Base-by-base conservation (phyloP, 2,888 invertebrate genomes). In the Proisotoma minuta region DNA sequence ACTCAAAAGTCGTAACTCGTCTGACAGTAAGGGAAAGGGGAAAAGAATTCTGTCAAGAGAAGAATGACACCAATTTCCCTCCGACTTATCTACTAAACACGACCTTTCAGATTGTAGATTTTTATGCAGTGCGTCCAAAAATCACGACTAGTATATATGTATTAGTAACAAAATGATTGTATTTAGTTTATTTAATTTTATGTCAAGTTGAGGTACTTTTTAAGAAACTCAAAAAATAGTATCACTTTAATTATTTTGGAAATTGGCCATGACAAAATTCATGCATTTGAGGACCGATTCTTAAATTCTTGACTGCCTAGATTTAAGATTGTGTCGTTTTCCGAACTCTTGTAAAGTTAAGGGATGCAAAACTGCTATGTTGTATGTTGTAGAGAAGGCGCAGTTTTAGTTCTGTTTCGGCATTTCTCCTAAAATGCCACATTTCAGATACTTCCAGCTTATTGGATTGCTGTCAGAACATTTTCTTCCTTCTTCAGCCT, bases 391-490 rank as follows among this genome's bases (percentile, higher is more conserved):
- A n/a, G n/a, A n/a, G n/a, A n/a, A n/a, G n/a, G n/a, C n/a, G n/a
- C 43, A 43, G 43, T n/a, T n/a, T 20, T 20, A 43, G 43, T 43
- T 43, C 18, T 43, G 43, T n/a, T 43, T 15, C 5, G 18, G 43
- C 43, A 43, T 43, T 20, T 54, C 39, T 29, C 22, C 34, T 54
- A 54, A 54, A 54, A 29, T 54, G 53, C 53, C 53, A 54, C 53
- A 54, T 54, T 54, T 54, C 29, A 54, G 53, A 54, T 54, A 56
- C 43, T 47, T 56, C 27, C 56, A 43, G 26, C 56, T 56, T 56
- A 56, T 56, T 56, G 56, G 56, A 56, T 56, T 56, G 54, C 54
- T 54, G 56, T 56, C 56, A 56, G 56, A 56, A 56, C 56, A 56
- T 56, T 56, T 54, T 43, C 43, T 43, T 43, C 43, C 39, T 54